phyloP scores from a whole-genome alignment of 2,113 vertebrate species.

The Oceanites oceanicus region DNA sequence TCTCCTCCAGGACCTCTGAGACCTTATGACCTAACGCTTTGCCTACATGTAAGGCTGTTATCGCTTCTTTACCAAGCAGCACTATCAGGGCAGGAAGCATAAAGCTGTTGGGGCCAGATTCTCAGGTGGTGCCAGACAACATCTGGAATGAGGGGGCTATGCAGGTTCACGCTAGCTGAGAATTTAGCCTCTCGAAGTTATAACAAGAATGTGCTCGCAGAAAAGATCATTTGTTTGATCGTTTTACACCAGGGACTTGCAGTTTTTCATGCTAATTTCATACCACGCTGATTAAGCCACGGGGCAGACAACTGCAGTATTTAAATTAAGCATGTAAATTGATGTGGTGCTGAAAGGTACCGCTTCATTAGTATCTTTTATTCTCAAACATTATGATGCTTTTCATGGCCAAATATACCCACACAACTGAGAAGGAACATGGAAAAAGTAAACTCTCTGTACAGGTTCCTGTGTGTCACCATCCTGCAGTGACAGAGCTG shows the following conservation, averaged over 20 bases:
- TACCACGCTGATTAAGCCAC: slow-evolving; percentile 38
- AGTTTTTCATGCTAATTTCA: slow-evolving; percentile 52
- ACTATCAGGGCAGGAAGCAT: neutral
- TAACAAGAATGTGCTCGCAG: neutral
- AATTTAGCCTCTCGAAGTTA: neutral
- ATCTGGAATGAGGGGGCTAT: neutral
- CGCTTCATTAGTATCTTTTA: slow-evolving; percentile 41
- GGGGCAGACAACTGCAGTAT: slow-evolving; percentile 28
- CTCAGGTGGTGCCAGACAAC: neutral
- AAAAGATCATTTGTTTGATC: neutral
- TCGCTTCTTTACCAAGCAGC: neutral
- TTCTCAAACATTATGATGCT: neutral
- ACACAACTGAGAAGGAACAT: neutral
- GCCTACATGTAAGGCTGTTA: neutral
- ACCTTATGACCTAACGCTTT: neutral
- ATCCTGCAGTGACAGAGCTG: neutral
- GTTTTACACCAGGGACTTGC: slow-evolving; percentile 44
- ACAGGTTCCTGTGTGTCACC: neutral
- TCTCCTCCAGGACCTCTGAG: neutral
- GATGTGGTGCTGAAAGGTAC: slow-evolving; percentile 57
- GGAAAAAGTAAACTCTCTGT: neutral
- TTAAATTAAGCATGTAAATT: slow-evolving; percentile 63
- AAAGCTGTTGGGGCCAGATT: neutral
- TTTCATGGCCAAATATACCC: neutral
- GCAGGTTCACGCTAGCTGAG: neutral